These are phyloP conservation scores for Sinopyrophorus schimmeli DNA, from an alignment of 2,888 invertebrate species.

Conservation along the genomic window DNA sequence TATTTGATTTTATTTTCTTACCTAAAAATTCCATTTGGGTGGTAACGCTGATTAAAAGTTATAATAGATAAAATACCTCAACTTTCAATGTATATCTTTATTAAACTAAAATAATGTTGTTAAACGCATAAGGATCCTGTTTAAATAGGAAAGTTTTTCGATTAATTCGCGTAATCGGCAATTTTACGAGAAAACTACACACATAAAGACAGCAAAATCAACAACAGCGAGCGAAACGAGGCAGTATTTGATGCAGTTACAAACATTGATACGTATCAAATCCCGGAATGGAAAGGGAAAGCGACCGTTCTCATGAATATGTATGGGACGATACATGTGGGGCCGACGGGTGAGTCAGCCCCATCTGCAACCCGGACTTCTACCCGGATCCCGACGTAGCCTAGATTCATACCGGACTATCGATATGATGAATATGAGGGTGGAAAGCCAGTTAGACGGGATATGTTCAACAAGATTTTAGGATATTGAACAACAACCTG, in stretches of 20 bases:
- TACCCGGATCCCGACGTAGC: constrained; percentile 45
- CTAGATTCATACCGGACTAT: constrained; percentile 50
- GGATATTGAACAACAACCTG: constrained; percentile 12
- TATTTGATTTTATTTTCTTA: too few species aligned
- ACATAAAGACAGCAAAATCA: constrained; percentile 33
- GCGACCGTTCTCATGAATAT: constrained; percentile 54
- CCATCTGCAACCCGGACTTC: constrained; percentile 50
- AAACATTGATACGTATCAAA: constrained; percentile 47
- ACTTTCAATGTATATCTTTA: constrained; percentile 4
- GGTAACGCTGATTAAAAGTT: too few species aligned
- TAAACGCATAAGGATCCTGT: constrained; percentile 20
- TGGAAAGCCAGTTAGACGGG: constrained; percentile 39
- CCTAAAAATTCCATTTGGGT: too few species aligned
- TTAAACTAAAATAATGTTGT: constrained; percentile 4
- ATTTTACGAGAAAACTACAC: constrained; percentile 29
- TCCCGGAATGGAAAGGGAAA: constrained; percentile 51
- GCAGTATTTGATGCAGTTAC: constrained; percentile 39
- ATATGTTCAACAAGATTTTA: constrained; percentile 23
- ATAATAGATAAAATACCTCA: too few species aligned
- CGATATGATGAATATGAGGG: constrained; percentile 54
- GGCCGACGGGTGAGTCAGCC: constrained; percentile 51
- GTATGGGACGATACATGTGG: constrained; percentile 53
- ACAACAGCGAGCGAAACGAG: constrained; percentile 30
- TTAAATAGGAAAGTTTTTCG: constrained; percentile 29
- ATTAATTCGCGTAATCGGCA: constrained; percentile 30